These are phyloP conservation scores for Heliothis subflexa DNA, from an alignment of 1,140 invertebrate genomes.

Conservation along the genomic window DNA sequence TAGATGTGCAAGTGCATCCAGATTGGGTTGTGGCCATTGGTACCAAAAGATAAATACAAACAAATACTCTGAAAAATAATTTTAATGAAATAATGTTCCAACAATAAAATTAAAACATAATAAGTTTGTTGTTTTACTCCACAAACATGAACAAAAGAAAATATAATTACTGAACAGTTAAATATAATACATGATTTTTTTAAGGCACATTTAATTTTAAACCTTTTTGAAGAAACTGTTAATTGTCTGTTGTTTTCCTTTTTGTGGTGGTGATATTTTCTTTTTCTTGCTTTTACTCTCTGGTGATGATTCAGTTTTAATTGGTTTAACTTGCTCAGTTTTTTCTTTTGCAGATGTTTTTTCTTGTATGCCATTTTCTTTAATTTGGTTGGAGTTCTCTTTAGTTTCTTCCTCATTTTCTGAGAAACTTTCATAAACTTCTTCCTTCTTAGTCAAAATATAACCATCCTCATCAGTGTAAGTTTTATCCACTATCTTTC, in stretches of 20 bases:
- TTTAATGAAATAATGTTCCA: conserved; percentile 12
- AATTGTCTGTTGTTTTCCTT: conserved; percentile 78
- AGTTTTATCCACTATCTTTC: conserved; percentile 81
- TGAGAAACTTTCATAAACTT: conserved; percentile 81
- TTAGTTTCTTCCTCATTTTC: conserved; percentile 71
- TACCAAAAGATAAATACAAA: conserved; percentile 70
- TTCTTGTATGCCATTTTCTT: conserved; percentile 45
- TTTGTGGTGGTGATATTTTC: conserved; percentile 73
- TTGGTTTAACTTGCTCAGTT: conserved; percentile 53
- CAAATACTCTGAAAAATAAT: conserved; percentile 41
- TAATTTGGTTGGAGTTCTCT: conserved; percentile 40
- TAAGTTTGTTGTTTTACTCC: neutral
- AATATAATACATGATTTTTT: neutral
- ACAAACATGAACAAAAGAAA: neutral
- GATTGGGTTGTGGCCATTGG: conserved; percentile 85
- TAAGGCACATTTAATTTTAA: conserved; percentile 33
- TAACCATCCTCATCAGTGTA: conserved; percentile 81
- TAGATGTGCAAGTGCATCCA: conserved; percentile 82
- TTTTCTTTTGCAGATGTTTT: conserved; percentile 56
- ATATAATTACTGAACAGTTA: neutral
- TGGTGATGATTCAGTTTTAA: conserved; percentile 62
- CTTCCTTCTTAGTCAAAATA: conserved; percentile 79
- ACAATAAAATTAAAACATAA: neutral
- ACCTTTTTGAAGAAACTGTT: conserved; percentile 79
- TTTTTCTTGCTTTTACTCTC: conserved; percentile 67